Base-by-base conservation (phyloP, 2,797 vertebrate species). In the Valencia hispanica region DNA sequence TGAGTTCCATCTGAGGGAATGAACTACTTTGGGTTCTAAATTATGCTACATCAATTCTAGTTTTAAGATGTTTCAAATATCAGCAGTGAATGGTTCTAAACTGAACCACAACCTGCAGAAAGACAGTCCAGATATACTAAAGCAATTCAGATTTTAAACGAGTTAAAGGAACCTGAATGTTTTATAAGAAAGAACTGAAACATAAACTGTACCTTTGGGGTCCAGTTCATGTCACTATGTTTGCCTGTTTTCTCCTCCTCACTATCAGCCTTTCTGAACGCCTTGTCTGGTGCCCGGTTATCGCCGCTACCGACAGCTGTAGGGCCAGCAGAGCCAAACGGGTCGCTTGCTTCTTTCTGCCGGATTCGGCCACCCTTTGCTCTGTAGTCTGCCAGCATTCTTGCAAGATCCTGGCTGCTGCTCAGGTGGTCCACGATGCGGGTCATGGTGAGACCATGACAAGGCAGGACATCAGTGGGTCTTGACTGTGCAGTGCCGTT, bases 301-400 rank as follows among this genome's bases (percentile, higher is more conserved):
- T 78, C 86, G 12, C 79, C 93, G 86, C 68, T 51, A 79, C 73
- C 51, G 0, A 72, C 53, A 30, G 71, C 73, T 0, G 74, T 14
- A 22, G 77, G 71, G 0, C 77, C 22, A 14, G 53, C 12, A 4
- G 89, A 17, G 90, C 88, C 32, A 91, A 98, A 98, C 3, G 95
- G 96, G 87, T 98, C 97, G 0, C 63, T 8, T 25, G 76, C 34
- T 2, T 95, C 95, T 78, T 94, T 96, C 74, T 96, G 97, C 4
- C 93, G 94, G 90, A 99, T 97, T 50, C 98, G 96, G 4, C 98
- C 98, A 45, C 98, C 98, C 76, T 96, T 95, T 5, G 98, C 98
- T 68, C 98, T 93, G 90, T 97, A 99, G 91, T 99, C 98, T 0
- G 98, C 98, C 84, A 99, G 86, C 96, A 99, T 97, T 81, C 94